Evolutionary conservation across 2,113 vertebrate genomes (phyloP), one percentile per base, ranked within the genome.

Genomic region (Paradoxurus hermaphroditus): DNA sequence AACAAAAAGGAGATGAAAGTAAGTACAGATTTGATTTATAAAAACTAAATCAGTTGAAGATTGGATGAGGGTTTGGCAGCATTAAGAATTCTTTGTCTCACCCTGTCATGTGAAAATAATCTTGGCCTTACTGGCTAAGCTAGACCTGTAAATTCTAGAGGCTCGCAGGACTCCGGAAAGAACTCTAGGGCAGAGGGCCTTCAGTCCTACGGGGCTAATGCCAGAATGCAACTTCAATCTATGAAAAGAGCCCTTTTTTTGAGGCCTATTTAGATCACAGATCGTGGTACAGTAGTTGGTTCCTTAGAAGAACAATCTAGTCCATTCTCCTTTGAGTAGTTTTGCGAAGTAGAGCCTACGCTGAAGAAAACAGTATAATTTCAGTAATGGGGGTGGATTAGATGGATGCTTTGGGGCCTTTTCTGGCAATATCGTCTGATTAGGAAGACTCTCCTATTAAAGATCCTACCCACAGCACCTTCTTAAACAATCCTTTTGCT

Each of bases 141-240:
- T 31, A 77, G 63, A 19, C n/a, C 34, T 53, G 19, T 62, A 31
- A 56, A 79, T 88, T 79, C 49, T 73, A 78, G 31, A 62, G 9
- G 2, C 7, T 82, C 0, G 0, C 41, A 63, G 21, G 13, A 56
- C 10, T 36, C 78, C 1, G 2, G 39, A 53, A 88, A 36, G 70
- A 59, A 56, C n/a, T 67, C 4, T 15, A 31, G 16, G 29, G 25
- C 62, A 73, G 27, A 83, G 34, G 51, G 25, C 10, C 9, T 19
- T 36, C 19, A 18, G 15, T n/a, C 62, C 13, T 39, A 0, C 15
- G 12, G 53, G 29, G 31, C 19, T 2, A 39, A 70, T 18, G 15
- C 36, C 0, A 0, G 39, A 72, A 79, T n/a, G 27, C 13, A 91
- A 36, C n/a, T 86, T 95, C 92, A 83, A 53, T 36, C 36, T 75